These are phyloP conservation scores for Latrodectus elegans DNA, from an alignment of 2,888 invertebrate genomes.

Conservation along the genomic window DNA sequence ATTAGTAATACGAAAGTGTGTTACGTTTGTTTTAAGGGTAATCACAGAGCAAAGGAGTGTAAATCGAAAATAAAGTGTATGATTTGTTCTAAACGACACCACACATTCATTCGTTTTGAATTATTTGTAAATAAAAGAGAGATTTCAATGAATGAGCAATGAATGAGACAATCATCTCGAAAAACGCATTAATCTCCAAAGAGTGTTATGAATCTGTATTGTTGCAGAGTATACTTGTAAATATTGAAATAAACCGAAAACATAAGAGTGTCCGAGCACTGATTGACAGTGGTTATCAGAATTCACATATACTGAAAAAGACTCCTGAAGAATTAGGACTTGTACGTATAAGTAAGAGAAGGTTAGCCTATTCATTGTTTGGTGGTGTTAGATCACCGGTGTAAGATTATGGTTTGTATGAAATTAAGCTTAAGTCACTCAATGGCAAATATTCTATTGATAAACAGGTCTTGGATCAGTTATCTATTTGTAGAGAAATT, in stretches of 20 bases:
- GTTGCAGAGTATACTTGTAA: too few species aligned
- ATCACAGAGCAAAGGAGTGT: too few species aligned
- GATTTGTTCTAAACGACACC: too few species aligned
- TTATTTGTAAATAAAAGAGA: too few species aligned
- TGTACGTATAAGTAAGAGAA: background rate
- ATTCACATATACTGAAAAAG: background rate
- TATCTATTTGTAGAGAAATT: conserved; percentile 1
- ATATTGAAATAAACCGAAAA: background rate
- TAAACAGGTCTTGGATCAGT: background rate
- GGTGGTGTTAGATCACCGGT: background rate
- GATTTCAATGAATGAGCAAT: background rate
- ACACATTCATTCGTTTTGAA: too few species aligned
- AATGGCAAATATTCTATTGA: background rate
- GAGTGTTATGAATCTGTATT: background rate
- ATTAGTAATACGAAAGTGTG: too few species aligned
- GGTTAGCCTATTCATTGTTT: background rate
- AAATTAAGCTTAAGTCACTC: background rate
- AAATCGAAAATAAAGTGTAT: too few species aligned
- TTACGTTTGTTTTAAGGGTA: too few species aligned
- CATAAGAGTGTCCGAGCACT: background rate
- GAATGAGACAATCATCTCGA: background rate
- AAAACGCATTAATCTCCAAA: background rate
- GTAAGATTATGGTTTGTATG: conserved; percentile 1
- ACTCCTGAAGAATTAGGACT: background rate
- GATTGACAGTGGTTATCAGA: conserved; percentile 5